phyloP scores from a whole-genome alignment of 1,140 invertebrate species.

The Pemphigus obesinymphae region DNA sequence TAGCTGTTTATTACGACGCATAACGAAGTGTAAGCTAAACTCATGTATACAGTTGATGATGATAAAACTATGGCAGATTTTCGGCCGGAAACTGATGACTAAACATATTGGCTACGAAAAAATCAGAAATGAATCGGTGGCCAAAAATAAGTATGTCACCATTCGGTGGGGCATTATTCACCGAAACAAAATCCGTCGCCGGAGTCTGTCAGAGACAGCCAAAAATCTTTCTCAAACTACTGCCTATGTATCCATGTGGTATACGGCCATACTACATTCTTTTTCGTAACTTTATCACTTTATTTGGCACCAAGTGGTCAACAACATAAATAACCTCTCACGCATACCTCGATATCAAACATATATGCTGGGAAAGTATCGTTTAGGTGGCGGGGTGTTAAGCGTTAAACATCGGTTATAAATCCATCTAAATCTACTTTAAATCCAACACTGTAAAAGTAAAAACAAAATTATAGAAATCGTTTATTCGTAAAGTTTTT shows the following conservation, averaged over 20 bases:
- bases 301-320: not conserved
- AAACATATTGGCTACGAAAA: not conserved
- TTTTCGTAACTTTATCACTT: not conserved
- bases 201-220: not conserved
- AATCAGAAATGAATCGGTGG: not conserved
- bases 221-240: not conserved
- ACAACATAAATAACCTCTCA: not conserved
- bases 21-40: no score
- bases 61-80: not conserved
- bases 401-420: not conserved
- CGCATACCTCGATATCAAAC: not conserved
- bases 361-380: not conserved
- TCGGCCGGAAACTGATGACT: not conserved
- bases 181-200: not conserved
- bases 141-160: not conserved
- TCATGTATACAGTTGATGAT: not conserved
- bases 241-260: not conserved
- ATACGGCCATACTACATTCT: not conserved
- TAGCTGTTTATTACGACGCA: no score
- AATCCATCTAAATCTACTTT: not conserved
- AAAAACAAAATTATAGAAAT: not conserved
- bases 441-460: not conserved
- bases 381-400: not conserved
- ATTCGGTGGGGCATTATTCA: not conserved
- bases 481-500: constrained; percentile 30